These are phyloP conservation scores for Takifugu flavidus DNA, from an alignment of 2,113 vertebrate species.

Conservation along the genomic window DNA sequence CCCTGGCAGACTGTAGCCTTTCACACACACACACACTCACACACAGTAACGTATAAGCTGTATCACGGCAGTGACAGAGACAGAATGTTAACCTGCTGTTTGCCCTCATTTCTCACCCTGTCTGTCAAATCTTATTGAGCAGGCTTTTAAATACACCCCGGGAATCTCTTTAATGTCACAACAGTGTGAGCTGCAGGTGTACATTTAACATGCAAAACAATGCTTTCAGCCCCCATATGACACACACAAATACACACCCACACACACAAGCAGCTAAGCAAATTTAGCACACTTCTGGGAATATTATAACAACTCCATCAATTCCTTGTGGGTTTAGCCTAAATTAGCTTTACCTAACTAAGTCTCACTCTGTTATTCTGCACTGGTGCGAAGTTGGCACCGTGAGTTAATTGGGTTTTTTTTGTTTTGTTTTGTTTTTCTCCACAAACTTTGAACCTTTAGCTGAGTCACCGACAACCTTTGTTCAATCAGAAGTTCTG, in stretches of 20 bases:
- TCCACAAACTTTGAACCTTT: too few relatives aligned
- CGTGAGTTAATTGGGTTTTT: too few relatives aligned
- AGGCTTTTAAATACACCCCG: conserved; percentile 18
- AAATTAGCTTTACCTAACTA: conserved; percentile 18
- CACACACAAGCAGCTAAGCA: background rate
- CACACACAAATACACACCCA: background rate
- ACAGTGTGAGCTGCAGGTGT: conserved; percentile 10
- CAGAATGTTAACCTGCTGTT: conserved; percentile 43
- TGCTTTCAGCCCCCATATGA: background rate
- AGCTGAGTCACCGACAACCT: too few relatives aligned
- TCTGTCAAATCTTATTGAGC: conserved; percentile 17
- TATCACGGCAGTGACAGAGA: conserved; percentile 21
- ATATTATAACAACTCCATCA: conserved; percentile 8
- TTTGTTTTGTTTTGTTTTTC: too few relatives aligned
- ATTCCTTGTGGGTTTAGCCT: conserved; percentile 10
- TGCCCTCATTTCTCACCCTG: conserved; percentile 30
- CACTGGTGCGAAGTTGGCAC: background rate
- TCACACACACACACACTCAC: conserved; percentile 16
- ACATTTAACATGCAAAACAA: conserved; percentile 33
- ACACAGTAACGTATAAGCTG: conserved; percentile 25
- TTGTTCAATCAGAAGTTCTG: background rate
- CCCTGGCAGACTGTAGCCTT: conserved; percentile 32
- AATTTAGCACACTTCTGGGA: conserved; percentile 7
- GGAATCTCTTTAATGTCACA: conserved; percentile 23
- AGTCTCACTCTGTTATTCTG: background rate